These are phyloP conservation scores for Penaeus chinensis DNA, from an alignment of 1,140 invertebrate genomes.

Conservation along the genomic window DNA sequence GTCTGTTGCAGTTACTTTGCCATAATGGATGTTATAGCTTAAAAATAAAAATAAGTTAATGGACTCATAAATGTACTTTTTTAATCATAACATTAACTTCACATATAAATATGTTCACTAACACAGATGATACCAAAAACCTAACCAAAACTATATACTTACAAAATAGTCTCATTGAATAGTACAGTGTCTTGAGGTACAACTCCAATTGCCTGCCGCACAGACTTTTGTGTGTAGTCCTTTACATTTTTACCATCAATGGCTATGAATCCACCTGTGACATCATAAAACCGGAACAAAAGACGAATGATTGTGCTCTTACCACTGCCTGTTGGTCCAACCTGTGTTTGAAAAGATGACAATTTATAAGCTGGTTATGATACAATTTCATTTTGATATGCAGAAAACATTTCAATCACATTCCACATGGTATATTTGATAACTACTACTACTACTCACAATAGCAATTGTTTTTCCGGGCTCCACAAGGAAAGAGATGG, in stretches of 20 bases:
- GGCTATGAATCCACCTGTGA: conserved; percentile 83
- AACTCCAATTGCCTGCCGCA: conserved; percentile 85
- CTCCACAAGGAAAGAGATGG: conserved; percentile 87
- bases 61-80: background rate
- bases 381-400: background rate
- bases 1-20: conserved; percentile 80
- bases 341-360: conserved; percentile 70
- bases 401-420: background rate
- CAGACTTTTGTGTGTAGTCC: conserved; percentile 81
- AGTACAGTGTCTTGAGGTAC: conserved; percentile 98
- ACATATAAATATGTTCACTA: background rate
- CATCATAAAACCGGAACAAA: conserved; percentile 95
- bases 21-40: conserved; percentile 96
- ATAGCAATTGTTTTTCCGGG: conserved; percentile 92
- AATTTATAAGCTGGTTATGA: background rate
- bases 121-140: background rate
- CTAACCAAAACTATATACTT: conserved; percentile 24
- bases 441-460: conserved; percentile 72
- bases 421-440: too few species aligned
- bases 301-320: conserved; percentile 95
- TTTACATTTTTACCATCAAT: conserved; percentile 89
- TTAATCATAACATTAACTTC: background rate
- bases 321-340: conserved; percentile 90
- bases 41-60: conserved; percentile 51
- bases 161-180: conserved; percentile 92